These are phyloP conservation scores for Mellivora capensis DNA, from an alignment of 2,113 vertebrate species.

Conservation along the genomic window DNA sequence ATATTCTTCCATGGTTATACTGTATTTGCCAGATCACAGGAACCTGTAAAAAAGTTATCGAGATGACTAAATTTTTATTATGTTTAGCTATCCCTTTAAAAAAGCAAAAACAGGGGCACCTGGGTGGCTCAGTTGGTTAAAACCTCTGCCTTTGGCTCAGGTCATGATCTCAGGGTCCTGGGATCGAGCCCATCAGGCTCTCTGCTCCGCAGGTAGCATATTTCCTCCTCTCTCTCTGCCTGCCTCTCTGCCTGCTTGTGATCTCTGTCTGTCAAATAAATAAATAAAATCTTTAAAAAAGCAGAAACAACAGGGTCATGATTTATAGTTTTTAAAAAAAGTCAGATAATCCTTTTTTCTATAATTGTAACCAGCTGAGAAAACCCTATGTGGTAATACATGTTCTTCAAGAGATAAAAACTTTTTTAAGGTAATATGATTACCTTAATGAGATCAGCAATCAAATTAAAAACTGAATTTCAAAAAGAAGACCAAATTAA, in stretches of 20 bases:
- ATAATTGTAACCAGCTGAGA: neutral
- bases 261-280: too few relatives aligned
- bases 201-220: too few relatives aligned
- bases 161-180: too few relatives aligned
- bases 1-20: neutral
- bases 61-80: neutral
- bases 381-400: neutral
- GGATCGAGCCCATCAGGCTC: too few relatives aligned
- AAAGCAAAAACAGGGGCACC: neutral
- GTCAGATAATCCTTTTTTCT: neutral
- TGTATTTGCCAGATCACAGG: constrained; percentile 6
- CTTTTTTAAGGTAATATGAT: neutral
- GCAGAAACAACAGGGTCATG: neutral
- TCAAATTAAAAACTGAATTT: constrained; percentile 49
- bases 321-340: neutral
- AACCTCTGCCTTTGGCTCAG: too few relatives aligned
- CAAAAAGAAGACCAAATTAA: constrained; percentile 33
- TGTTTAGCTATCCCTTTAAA: neutral
- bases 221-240: too few relatives aligned
- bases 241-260: too few relatives aligned
- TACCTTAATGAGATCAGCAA: constrained; percentile 1
- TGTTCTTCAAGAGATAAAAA: neutral
- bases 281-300: constrained; percentile 35
- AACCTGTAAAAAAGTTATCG: neutral
- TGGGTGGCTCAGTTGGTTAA: too few relatives aligned